Conservation (phyloP, 1,140 invertebrate species). For the Cecropterus lyciades region DNA sequence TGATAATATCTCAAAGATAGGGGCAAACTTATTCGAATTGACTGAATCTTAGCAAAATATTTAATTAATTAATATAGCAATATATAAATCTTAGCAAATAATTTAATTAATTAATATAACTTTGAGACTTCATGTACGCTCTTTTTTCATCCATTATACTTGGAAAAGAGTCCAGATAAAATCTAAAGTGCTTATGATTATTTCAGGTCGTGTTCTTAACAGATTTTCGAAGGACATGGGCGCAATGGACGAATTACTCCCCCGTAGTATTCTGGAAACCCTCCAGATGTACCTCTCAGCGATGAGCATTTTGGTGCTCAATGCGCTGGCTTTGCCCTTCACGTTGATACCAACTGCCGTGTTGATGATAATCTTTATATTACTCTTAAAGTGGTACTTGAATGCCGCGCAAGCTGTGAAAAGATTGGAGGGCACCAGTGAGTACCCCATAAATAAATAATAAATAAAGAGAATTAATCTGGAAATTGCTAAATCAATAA, state of each 20-base stretch:
- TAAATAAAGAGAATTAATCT: too few relatives aligned
- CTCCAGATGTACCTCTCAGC: conserved; percentile 87
- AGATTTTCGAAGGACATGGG: conserved; percentile 85
- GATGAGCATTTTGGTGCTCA: conserved; percentile 87
- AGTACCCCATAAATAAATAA: conserved; percentile 45
- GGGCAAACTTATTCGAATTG: too few relatives aligned
- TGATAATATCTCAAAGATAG: too few relatives aligned
- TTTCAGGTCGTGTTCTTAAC: conserved; percentile 86
- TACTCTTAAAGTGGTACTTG: conserved; percentile 90
- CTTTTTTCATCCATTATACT: too few relatives aligned
- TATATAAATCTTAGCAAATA: too few relatives aligned
- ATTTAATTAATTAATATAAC: too few relatives aligned
- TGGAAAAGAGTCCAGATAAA: too few relatives aligned
- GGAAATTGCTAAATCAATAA: too few relatives aligned
- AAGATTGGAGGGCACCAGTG: conserved; percentile 92
- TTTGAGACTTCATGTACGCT: too few relatives aligned
- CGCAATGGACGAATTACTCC: conserved; percentile 94
- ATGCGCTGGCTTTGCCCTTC: conserved; percentile 89
- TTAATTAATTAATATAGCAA: too few relatives aligned
- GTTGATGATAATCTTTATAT: conserved; percentile 87
- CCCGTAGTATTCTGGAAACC: conserved; percentile 90
- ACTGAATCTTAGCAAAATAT: too few relatives aligned
- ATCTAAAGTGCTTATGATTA: neutral
- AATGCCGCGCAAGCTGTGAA: conserved; percentile 92
- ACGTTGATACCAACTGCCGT: conserved; percentile 88